Percentiles rank a stretch among this genome's conserved stretches.
phyloP scores from a whole-genome alignment of 2,888 invertebrate species.

The Euplexia lucipara region DNA sequence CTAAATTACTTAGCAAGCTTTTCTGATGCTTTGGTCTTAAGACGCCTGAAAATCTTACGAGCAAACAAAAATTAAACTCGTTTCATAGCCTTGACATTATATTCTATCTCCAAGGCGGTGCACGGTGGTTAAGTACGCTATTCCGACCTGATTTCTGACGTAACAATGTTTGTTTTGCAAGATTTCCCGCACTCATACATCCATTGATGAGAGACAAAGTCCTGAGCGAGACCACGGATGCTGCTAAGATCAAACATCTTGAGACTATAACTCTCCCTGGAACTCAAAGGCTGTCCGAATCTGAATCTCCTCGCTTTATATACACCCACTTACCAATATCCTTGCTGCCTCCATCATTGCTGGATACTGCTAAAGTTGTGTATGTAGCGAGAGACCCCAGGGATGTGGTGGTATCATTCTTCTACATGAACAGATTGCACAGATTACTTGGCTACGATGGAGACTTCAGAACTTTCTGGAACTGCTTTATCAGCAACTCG shows the following conservation, averaged over 20 bases:
- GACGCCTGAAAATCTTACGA: neutral
- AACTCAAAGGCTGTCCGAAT: conserved; percentile 27
- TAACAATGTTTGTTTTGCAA: conserved; percentile 1
- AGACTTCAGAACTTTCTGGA: conserved; percentile 92
- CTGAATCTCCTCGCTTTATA: conserved; percentile 64
- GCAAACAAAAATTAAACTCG: conserved; percentile 10
- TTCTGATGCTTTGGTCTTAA: too few relatives aligned
- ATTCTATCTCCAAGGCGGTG: too few relatives aligned
- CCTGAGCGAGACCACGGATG: neutral
- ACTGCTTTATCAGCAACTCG: conserved; percentile 90
- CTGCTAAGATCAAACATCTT: conserved; percentile 75
- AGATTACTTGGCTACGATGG: conserved; percentile 90
- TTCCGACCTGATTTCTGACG: too few relatives aligned
- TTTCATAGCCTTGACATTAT: too few relatives aligned
- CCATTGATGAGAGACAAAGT: conserved; percentile 18
- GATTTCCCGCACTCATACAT: conserved; percentile 37
- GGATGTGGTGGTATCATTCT: conserved; percentile 95
- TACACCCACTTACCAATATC: conserved; percentile 93
- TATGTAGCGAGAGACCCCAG: conserved; percentile 95
- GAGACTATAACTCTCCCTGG: conserved; percentile 34
- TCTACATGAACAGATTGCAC: conserved; percentile 92
- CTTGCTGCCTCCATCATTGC: conserved; percentile 91
- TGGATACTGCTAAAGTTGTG: conserved; percentile 90
- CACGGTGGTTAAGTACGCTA: too few relatives aligned
- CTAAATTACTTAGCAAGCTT: too few relatives aligned